Conservation (phyloP, 37 sponge, comb jelly and placozoan species). For the Beroe forskalii region DNA sequence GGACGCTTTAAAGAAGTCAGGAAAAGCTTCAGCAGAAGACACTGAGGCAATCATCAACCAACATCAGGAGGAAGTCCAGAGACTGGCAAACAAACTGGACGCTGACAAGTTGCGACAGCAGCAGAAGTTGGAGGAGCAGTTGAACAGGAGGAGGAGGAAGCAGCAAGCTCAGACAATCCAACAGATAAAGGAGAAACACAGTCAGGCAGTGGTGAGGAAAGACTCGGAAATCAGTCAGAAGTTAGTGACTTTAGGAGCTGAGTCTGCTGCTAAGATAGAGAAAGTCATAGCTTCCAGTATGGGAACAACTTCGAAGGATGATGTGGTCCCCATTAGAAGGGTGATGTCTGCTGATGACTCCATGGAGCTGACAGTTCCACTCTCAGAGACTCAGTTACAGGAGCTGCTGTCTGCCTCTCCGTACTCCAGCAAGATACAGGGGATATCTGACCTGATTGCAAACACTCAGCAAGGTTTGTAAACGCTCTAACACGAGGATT, state of each 20-base stretch:
- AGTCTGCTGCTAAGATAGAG: neutral
- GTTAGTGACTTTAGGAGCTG: neutral
- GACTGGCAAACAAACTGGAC: constrained; percentile 7
- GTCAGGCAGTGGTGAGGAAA: neutral
- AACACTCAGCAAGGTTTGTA: constrained; percentile 14
- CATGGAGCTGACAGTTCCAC: constrained; percentile 4
- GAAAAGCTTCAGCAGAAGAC: neutral
- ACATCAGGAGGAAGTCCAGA: constrained; percentile 13
- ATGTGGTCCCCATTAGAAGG: neutral
- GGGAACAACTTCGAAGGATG: neutral
- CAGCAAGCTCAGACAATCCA: neutral
- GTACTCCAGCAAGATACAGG: neutral
- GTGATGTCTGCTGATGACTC: neutral
- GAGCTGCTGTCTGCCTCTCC: neutral
- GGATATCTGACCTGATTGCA: neutral
- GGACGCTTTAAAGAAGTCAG: neutral
- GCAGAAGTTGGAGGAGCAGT: constrained; percentile 23
- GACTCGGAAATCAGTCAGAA: constrained; percentile 13
- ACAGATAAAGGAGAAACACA: neutral
- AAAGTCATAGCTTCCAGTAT: neutral
- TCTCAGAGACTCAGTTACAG: constrained; percentile 2
- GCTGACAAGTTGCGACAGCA: constrained; percentile 32
- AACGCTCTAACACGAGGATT: no score
- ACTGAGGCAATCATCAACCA: neutral
- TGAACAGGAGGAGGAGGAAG: constrained; percentile 3